phyloP scores from a whole-genome alignment of 2,888 invertebrate genomes.

The Sminthurinus aureus region DNA sequence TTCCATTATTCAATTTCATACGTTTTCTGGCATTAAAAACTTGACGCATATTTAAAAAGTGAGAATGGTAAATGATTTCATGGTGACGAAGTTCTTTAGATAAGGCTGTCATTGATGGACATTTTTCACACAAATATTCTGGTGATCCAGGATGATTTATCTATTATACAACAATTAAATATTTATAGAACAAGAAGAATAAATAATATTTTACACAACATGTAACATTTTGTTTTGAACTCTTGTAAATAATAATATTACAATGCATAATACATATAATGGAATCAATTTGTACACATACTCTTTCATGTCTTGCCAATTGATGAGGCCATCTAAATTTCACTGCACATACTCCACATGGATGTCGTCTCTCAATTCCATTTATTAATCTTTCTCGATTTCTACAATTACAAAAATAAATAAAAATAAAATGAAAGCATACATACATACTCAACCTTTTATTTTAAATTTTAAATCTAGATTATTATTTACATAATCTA shows the following conservation, averaged over 20 bases:
- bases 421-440: neutral
- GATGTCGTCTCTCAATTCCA: slow-evolving; percentile 35
- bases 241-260: neutral
- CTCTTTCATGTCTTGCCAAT: slow-evolving; percentile 33
- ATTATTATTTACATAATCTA: neutral
- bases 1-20: neutral
- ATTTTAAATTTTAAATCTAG: neutral
- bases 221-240: neutral
- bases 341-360: slow-evolving; percentile 43
- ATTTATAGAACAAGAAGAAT: neutral
- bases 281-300: neutral
- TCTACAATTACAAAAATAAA: slow-evolving; percentile 14
- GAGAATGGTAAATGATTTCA: slow-evolving; percentile 39
- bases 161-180: no score
- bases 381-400: slow-evolving; percentile 33
- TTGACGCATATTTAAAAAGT: slow-evolving; percentile 29
- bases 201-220: neutral
- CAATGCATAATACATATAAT: no score
- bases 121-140: slow-evolving; percentile 39
- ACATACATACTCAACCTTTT: neutral
- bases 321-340: slow-evolving; percentile 29
- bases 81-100: slow-evolving; percentile 34
- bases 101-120: slow-evolving; percentile 41
- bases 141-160: slow-evolving; percentile 39
- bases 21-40: neutral